phyloP scores from a whole-genome alignment of 2,113 vertebrate genomes.

The Notiomystis cincta region DNA sequence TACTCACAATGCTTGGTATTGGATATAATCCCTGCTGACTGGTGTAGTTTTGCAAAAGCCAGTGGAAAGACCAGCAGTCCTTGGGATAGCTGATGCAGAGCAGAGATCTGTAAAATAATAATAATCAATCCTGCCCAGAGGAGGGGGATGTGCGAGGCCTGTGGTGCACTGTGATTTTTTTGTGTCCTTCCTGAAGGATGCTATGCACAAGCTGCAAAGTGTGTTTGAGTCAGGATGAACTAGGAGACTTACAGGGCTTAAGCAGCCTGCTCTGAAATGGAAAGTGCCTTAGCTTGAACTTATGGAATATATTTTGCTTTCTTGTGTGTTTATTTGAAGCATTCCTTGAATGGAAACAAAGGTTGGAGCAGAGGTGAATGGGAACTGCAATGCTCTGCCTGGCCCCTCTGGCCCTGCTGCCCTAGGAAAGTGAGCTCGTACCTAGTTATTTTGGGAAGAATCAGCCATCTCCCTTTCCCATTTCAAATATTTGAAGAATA shows the following conservation, averaged over 20 bases:
- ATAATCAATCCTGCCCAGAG: not conserved
- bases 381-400: not conserved
- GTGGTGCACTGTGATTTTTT: not conserved
- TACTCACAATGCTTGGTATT: not conserved
- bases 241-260: not conserved
- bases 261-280: not conserved
- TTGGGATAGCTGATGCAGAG: not conserved
- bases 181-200: not conserved
- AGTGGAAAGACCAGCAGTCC: not conserved
- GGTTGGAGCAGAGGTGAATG: not conserved
- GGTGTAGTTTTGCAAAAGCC: not conserved
- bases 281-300: not conserved
- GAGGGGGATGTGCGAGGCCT: rapidly evolving
- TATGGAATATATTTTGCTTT: not conserved
- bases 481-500: not conserved
- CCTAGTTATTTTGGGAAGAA: not conserved
- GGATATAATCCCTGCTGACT: not conserved
- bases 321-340: not conserved
- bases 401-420: not conserved
- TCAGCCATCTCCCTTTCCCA: not conserved
- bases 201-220: not conserved
- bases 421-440: not conserved
- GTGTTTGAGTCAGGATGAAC: not conserved
- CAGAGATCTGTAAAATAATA: not conserved
- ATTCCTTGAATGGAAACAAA: not conserved